phyloP scores from a whole-genome alignment of 2,797 vertebrate species.

The Malacoraja senta region DNA sequence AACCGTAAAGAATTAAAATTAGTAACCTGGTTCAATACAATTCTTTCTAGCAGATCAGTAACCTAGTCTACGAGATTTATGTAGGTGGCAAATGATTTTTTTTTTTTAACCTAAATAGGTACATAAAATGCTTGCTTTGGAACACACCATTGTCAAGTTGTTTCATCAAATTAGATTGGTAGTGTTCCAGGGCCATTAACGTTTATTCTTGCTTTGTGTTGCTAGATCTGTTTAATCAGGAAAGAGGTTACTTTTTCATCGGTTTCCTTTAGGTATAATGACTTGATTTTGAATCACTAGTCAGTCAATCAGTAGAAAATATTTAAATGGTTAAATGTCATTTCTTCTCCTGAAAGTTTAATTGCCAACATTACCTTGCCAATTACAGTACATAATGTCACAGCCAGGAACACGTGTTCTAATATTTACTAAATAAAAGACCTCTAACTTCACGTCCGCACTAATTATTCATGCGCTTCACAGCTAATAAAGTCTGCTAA shows the following conservation, averaged over 20 bases:
- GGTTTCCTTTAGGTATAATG: not conserved
- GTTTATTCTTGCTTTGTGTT: not conserved
- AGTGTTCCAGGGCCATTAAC: not conserved
- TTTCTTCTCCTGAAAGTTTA: not conserved
- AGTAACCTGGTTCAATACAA: slow-evolving; percentile 42
- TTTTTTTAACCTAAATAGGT: not conserved
- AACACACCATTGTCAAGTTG: not conserved
- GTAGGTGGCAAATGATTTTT: not conserved
- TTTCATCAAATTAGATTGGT: not conserved
- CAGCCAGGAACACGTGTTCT: not conserved
- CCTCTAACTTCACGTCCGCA: not conserved
- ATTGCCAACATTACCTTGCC: not conserved
- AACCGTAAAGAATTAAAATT: slow-evolving; percentile 40
- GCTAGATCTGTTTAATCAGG: no score
- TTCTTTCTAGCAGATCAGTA: slow-evolving; percentile 41
- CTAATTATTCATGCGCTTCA: not conserved
- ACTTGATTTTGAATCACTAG: not conserved
- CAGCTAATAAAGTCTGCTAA: not conserved
- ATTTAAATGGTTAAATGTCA: not conserved
- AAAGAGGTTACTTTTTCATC: no score
- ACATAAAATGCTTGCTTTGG: not conserved
- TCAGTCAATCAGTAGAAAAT: not conserved
- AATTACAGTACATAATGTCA: not conserved
- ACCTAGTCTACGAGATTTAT: slow-evolving; percentile 36
- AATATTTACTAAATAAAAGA: not conserved